These are phyloP conservation scores for Dascillus cervinus DNA, from an alignment of 2,888 invertebrate species.

Conservation along the genomic window DNA sequence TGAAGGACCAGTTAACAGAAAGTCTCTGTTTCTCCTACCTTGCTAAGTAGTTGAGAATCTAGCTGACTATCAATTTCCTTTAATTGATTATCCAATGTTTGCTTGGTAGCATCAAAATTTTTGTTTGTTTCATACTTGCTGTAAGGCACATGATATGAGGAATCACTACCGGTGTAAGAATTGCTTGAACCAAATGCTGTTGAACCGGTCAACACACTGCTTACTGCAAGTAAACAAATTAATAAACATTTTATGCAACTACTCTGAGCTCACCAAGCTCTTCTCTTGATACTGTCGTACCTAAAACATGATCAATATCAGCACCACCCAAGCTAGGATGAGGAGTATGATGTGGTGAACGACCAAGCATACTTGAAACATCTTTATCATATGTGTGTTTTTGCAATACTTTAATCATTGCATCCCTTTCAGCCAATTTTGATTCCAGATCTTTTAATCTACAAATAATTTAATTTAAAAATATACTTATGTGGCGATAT, in stretches of 20 bases:
- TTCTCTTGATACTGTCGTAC: conserved; percentile 42
- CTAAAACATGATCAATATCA: conserved; percentile 43
- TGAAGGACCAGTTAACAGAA: conserved; percentile 37
- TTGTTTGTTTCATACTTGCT: conserved; percentile 46
- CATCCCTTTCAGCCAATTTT: conserved; percentile 80
- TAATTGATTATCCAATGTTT: conserved; percentile 70
- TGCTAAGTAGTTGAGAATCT: conserved; percentile 60
- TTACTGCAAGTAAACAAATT: conserved; percentile 39
- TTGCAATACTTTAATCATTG: conserved; percentile 83
- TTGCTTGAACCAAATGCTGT: conserved; percentile 51
- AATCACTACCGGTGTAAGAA: conserved; percentile 50
- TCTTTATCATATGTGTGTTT: conserved; percentile 69
- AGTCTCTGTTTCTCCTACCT: conserved; percentile 45
- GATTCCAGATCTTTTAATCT: conserved; percentile 81
- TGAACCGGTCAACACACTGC: conserved; percentile 51
- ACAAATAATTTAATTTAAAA: conserved; percentile 7
- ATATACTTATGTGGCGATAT: not conserved
- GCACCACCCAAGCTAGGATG: conserved; percentile 45
- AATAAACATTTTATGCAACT: conserved; percentile 4
- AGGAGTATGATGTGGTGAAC: conserved; percentile 46
- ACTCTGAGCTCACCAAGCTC: conserved; percentile 40
- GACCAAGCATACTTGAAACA: conserved; percentile 47
- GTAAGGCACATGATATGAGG: conserved; percentile 45
- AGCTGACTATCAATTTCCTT: conserved; percentile 76
- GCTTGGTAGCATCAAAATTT: conserved; percentile 65